phyloP scores from a whole-genome alignment of 2,888 invertebrate genomes.

The Drosophila yooni region DNA sequence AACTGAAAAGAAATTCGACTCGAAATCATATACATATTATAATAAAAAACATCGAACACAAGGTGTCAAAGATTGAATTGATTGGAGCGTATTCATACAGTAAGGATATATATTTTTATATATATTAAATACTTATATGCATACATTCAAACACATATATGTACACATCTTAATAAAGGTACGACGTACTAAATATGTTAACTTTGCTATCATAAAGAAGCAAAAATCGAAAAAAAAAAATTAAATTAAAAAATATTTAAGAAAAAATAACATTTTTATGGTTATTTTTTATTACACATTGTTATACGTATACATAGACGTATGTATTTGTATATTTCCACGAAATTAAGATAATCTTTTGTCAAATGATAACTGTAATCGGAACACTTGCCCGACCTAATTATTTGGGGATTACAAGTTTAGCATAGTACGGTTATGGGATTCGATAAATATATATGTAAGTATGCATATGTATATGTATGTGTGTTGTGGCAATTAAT shows the following conservation, averaged over 20 bases:
- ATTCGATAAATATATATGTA: slow-evolving; percentile 14
- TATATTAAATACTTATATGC: slow-evolving; percentile 21
- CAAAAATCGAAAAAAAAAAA: slow-evolving; percentile 14
- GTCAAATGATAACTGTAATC: slow-evolving; percentile 35
- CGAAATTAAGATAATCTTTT: slow-evolving; percentile 35
- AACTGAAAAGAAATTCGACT: slow-evolving; percentile 26
- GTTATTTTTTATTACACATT: slow-evolving; percentile 6
- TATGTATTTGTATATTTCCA: not conserved
- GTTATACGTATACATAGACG: slow-evolving; percentile 1
- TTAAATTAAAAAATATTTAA: not conserved
- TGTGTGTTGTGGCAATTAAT: slow-evolving; percentile 3
- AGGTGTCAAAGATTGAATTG: slow-evolving; percentile 16
- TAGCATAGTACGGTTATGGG: slow-evolving; percentile 30
- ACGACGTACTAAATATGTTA: slow-evolving; percentile 49
- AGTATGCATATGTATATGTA: slow-evolving; percentile 3
- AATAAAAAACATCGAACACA: slow-evolving; percentile 35
- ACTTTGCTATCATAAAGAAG: slow-evolving; percentile 31
- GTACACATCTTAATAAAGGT: slow-evolving; percentile 39
- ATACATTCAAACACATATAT: slow-evolving; percentile 8
- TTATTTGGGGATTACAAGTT: slow-evolving; percentile 14
- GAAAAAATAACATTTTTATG: slow-evolving; percentile 11
- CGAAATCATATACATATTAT: slow-evolving; percentile 30
- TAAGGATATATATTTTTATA: slow-evolving; percentile 18
- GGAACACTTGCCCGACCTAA: not conserved
- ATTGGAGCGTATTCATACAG: slow-evolving; percentile 25